A percentile compares a stretch with the other conserved stretches of the same genome.
These are phyloP conservation scores for Streptopelia turtur DNA, from an alignment of 2,797 vertebrate genomes.

Conservation along the genomic window DNA sequence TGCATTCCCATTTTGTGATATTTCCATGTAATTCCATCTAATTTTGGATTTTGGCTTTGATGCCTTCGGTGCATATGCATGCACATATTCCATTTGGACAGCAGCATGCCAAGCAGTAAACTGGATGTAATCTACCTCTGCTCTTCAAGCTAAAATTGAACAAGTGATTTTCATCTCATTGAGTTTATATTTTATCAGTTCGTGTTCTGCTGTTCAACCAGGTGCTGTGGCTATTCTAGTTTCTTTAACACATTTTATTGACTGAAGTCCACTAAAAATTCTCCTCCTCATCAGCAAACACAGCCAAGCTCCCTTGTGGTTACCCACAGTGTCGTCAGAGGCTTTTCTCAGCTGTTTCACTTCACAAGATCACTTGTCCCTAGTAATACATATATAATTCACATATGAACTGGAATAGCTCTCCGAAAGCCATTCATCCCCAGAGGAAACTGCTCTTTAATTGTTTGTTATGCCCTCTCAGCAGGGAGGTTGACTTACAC, in stretches of 20 bases:
- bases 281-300: neutral
- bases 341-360: slow-evolving; percentile 10
- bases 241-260: neutral
- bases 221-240: neutral
- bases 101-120: neutral
- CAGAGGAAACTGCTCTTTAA: slow-evolving; percentile 18
- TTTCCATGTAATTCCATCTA: neutral
- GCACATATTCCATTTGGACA: neutral
- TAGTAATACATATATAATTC: slow-evolving; percentile 46
- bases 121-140: neutral
- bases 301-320: neutral
- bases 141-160: neutral
- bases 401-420: slow-evolving; percentile 1
- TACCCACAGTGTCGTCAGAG: neutral
- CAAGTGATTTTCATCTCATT: neutral
- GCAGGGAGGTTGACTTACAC: neutral
- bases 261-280: neutral
- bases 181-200: neutral
- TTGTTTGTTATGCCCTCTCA: slow-evolving; percentile 40
- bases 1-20: neutral
- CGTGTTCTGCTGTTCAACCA: neutral
- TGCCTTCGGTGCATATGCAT: neutral
- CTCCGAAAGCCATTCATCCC: neutral
- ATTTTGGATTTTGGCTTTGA: neutral
- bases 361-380: slow-evolving; percentile 35